Base-by-base conservation (phyloP, 92 coral and sea anemone species). In the Phymanthus crucifer region DNA sequence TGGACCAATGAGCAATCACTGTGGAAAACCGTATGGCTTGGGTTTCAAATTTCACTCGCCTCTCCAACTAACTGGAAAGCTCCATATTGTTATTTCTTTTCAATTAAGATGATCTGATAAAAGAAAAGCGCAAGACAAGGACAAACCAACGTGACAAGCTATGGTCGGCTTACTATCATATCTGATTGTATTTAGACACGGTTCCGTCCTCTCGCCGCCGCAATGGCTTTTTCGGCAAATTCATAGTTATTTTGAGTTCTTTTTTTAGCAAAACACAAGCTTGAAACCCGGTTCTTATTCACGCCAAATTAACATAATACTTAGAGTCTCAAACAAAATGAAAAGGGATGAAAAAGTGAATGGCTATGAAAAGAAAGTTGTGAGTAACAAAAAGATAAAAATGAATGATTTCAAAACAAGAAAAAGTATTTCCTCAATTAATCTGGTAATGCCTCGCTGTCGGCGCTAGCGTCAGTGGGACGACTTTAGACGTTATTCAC, bases 391-490 rank as follows among this genome's bases (percentile, higher is more conserved):
- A 61, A 61, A 8, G 32, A 27, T 61, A 61, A 57, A 50, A 7
- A 57, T 21, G 27, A 57, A 61, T 61, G n/a, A 61, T 1, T 8
- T 24, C 14, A 12, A 61, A 61, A 12, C 18, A 3, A 29, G 36
- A 61, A 57, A 57, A 61, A 2, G 7, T 61, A 5, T 29, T 61
- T 54, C 64, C 27, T 0, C 2, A 27, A 61, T 26, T 8, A 61
- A 11, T 27, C 2, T n/a, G 7, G 32, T 61, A 61, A 61, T 9
- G 9, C 6, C 68, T 12, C 8, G 78, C 37, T 74, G 40, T 57
- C 72, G 72, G 81, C 72, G 81, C 36, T 71, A 57, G 81, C 81
- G 72, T 77, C 72, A 57, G 58, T 40, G 32, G 38, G 72, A n/a
- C 72, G 54, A 48, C 36, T 57, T 11, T n/a, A 75, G 70, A 75